Conservation (phyloP, 2,888 invertebrate species). For the Amiota communis region DNA sequence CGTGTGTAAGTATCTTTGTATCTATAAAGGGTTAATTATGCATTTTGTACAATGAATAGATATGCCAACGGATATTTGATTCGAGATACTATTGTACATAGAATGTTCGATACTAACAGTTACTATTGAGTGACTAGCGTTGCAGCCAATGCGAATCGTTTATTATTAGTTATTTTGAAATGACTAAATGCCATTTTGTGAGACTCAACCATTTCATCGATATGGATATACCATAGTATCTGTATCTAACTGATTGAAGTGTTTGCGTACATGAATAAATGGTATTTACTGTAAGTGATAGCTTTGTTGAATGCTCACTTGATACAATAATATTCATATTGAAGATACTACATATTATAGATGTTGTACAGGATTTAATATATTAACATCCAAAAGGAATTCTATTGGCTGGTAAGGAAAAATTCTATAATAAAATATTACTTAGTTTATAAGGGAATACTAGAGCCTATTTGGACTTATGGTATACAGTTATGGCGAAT, state of each 20-base stretch:
- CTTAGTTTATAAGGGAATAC: no score
- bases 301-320: conserved; percentile 11
- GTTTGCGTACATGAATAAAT: conserved; percentile 23
- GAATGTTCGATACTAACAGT: background rate
- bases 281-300: conserved; percentile 27
- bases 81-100: background rate
- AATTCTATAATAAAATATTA: no score
- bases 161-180: conserved; percentile 4
- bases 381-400: no score
- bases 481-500: no score
- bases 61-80: no score
- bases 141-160: conserved; percentile 11
- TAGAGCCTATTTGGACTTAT: no score
- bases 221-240: background rate
- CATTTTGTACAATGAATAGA: conserved; percentile 8
- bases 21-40: conserved; percentile 25
- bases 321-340: background rate
- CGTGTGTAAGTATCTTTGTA: conserved; percentile 22
- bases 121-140: background rate
- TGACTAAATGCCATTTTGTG: background rate
- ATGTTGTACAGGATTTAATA: background rate
- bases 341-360: no score
- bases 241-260: conserved; percentile 11
- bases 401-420: no score
- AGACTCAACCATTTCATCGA: background rate